Evolutionary conservation across 1,140 invertebrate species (phyloP).

Genomic region (Cyclina sinensis): DNA sequence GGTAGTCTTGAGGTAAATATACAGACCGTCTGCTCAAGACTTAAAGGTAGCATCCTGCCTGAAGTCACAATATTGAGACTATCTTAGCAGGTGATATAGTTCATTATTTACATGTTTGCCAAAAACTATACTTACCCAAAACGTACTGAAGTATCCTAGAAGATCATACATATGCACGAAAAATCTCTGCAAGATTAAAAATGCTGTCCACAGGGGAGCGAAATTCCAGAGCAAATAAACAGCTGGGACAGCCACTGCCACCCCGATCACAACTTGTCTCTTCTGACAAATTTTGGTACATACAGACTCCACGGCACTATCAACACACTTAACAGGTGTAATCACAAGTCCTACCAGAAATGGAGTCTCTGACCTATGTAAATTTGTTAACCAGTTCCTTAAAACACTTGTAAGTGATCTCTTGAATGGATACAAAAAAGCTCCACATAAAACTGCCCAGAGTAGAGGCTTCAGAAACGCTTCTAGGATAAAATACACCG

Average conservation of each 20-base stretch:
- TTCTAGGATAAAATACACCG: constrained; percentile 94
- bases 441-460: constrained; percentile 97
- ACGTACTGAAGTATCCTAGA: constrained; percentile 83
- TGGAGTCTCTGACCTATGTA: constrained; percentile 87
- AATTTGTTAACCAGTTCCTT: constrained; percentile 90
- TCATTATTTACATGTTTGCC: neutral
- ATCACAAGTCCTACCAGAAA: constrained; percentile 90
- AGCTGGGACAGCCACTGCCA: constrained; percentile 77
- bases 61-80: too few species aligned
- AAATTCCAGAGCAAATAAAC: constrained; percentile 85
- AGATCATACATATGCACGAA: constrained; percentile 81
- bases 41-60: too few species aligned
- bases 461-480: constrained; percentile 97
- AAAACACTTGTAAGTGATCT: constrained; percentile 90
- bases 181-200: constrained; percentile 74
- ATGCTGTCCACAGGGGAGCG: constrained; percentile 81
- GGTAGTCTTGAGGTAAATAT: too few species aligned
- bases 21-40: too few species aligned
- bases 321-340: constrained; percentile 91
- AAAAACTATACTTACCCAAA: constrained; percentile 82
- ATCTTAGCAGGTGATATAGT: too few species aligned
- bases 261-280: constrained; percentile 80
- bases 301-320: constrained; percentile 91
- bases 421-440: constrained; percentile 96
- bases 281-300: constrained; percentile 87